A percentile compares a stretch with the other conserved stretches of the same genome.
These are phyloP conservation scores for Cheilosia variabilis DNA, from an alignment of 2,888 invertebrate species.

Conservation along the genomic window DNA sequence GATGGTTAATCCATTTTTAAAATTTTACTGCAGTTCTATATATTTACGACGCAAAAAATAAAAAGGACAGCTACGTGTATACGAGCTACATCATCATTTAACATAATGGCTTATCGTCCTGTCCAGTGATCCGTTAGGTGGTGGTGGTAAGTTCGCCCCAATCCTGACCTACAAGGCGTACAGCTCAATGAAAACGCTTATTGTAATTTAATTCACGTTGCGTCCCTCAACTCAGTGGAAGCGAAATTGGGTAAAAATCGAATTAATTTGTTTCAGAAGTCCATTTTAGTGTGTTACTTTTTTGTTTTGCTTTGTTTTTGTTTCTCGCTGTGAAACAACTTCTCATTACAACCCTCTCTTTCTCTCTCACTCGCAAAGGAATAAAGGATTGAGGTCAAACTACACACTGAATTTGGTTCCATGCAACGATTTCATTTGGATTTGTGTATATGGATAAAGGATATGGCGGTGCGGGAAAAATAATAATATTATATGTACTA, in stretches of 20 bases:
- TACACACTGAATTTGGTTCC: slow-evolving; percentile 8
- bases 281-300: slow-evolving; percentile 31
- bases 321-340: slow-evolving; percentile 16
- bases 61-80: neutral
- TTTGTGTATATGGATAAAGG: neutral
- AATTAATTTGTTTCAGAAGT: slow-evolving; percentile 67
- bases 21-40: slow-evolving; percentile 59
- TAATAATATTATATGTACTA: no score
- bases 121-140: slow-evolving; percentile 16
- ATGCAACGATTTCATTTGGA: neutral
- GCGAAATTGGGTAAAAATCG: slow-evolving; percentile 47
- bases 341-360: slow-evolving; percentile 31
- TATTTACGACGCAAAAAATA: neutral
- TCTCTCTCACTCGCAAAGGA: slow-evolving; percentile 16
- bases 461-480: neutral
- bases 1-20: slow-evolving; percentile 66
- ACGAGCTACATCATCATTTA: slow-evolving; percentile 34
- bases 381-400: slow-evolving; percentile 54
- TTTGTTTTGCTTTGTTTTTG: neutral
- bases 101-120: slow-evolving; percentile 60
- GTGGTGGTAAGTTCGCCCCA: slow-evolving; percentile 3
- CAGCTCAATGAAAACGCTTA: slow-evolving; percentile 64
- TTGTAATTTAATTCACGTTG: slow-evolving; percentile 66
- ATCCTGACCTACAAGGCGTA: neutral
- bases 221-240: neutral